These are phyloP conservation scores for Scaeva pyrastri DNA, from an alignment of 2,888 invertebrate species.

Conservation along the genomic window DNA sequence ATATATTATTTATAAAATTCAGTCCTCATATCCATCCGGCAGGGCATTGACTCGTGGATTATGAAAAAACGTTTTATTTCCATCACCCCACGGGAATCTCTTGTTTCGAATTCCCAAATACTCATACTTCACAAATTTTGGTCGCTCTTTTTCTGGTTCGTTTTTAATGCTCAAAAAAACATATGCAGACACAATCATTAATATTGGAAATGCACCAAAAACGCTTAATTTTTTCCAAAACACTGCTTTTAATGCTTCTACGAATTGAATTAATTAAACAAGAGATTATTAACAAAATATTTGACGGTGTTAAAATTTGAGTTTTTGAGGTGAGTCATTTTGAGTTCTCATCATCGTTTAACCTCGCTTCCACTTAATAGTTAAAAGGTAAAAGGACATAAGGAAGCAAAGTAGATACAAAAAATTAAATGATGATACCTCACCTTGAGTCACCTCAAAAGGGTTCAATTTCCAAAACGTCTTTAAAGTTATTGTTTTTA, in stretches of 20 bases:
- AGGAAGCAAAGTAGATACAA: no score
- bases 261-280: neutral
- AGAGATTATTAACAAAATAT: no score
- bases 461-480: no score
- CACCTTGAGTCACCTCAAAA: no score
- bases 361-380: no score
- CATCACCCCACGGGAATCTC: slow-evolving; percentile 74
- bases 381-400: no score
- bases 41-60: slow-evolving; percentile 77
- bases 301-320: no score
- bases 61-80: slow-evolving; percentile 75
- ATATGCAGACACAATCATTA: slow-evolving; percentile 1
- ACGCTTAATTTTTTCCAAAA: slow-evolving; percentile 45
- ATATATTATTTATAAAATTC: neutral
- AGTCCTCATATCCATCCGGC: slow-evolving; percentile 78
- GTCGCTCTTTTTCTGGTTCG: slow-evolving; percentile 65
- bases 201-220: slow-evolving; percentile 44
- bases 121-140: slow-evolving; percentile 69
- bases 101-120: slow-evolving; percentile 77
- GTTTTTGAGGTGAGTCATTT: no score
- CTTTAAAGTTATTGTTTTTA: neutral
- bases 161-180: neutral
- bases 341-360: no score
- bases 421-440: no score
- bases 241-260: neutral